Conservation (phyloP, 2,888 invertebrate species). For the Bimastos eiseni region DNA sequence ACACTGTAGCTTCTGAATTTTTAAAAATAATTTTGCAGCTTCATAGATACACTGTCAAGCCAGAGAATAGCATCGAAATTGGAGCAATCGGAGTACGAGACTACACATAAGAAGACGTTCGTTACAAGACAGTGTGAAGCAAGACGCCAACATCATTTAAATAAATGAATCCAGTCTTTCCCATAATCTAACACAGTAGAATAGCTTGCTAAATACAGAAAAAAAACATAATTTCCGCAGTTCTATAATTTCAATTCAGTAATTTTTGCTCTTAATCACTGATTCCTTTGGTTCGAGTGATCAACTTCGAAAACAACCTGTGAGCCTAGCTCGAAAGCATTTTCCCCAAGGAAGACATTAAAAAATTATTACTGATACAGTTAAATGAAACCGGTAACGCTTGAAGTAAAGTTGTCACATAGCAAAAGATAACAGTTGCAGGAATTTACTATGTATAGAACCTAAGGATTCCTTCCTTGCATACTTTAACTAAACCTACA, state of each 20-base stretch:
- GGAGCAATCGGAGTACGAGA: neutral
- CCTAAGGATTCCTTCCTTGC: neutral
- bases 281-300: neutral
- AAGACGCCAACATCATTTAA: neutral
- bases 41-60: neutral
- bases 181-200: neutral
- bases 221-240: neutral
- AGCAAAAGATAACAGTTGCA: neutral
- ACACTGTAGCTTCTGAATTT: neutral
- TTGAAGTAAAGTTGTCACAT: neutral
- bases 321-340: neutral
- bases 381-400: neutral
- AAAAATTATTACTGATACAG: neutral
- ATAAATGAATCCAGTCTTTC: neutral
- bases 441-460: neutral
- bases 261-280: neutral
- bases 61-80: neutral
- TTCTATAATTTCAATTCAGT: neutral
- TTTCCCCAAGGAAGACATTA: neutral
- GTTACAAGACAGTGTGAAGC: neutral
- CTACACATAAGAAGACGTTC: neutral
- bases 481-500: neutral
- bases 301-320: neutral
- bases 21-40: conserved; percentile 13
- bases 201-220: neutral